Conservation (phyloP, 2,113 vertebrate genomes). For the Empidonax traillii region DNA sequence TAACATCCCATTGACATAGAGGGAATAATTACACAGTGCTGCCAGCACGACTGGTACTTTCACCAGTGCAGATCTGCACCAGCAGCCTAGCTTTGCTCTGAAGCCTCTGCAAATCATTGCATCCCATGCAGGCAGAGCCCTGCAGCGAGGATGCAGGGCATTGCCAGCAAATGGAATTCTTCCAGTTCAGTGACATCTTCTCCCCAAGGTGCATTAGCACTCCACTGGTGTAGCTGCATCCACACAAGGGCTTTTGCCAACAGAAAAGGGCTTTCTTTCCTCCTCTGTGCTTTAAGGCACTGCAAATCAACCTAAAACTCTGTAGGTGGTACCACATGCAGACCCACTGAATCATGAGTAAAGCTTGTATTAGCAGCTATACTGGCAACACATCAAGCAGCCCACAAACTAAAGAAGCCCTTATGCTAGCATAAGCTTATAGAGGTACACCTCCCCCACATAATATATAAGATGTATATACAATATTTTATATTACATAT, state of each 20-base stretch:
- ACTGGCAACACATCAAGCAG: neutral
- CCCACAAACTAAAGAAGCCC: neutral
- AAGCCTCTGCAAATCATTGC: neutral
- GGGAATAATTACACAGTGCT: neutral
- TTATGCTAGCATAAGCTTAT: neutral
- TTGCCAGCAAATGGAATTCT: conserved; percentile 22
- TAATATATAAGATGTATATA: neutral
- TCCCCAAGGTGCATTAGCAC: neutral
- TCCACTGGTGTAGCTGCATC: neutral
- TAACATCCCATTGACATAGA: neutral
- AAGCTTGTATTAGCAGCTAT: neutral
- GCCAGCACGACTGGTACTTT: neutral
- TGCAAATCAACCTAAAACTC: neutral
- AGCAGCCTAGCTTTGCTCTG: neutral
- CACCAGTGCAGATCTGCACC: neutral
- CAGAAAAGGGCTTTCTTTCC: neutral
- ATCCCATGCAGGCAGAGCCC: neutral
- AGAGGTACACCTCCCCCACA: accelerated
- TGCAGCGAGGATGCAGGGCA: neutral
- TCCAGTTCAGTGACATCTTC: neutral
- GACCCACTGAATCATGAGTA: neutral
- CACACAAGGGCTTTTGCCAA: neutral
- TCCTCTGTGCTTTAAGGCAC: neutral
- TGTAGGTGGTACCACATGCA: neutral
- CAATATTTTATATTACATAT: neutral